These are phyloP conservation scores for Melanotaenia nigrans DNA, from an alignment of 2,797 vertebrate species.

Conservation along the genomic window DNA sequence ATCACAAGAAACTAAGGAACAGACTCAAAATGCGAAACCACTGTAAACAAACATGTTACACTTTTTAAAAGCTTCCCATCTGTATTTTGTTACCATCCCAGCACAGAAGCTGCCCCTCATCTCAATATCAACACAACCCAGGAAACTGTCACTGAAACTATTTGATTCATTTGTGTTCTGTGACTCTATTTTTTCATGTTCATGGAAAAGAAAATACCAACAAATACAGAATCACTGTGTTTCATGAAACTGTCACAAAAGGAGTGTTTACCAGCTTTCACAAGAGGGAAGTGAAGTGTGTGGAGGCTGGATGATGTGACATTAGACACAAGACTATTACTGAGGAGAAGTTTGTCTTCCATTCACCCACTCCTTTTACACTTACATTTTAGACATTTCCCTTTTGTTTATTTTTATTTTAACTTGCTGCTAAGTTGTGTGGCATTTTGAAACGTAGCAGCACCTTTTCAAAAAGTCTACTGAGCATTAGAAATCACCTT, in stretches of 20 bases:
- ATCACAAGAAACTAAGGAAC: neutral
- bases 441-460: neutral
- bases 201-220: neutral
- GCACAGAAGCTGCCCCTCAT: neutral
- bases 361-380: neutral
- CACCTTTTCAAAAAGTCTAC: neutral
- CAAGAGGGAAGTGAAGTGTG: neutral
- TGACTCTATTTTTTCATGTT: neutral
- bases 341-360: neutral
- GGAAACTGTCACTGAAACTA: neutral
- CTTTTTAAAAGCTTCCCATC: neutral
- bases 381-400: neutral
- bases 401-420: neutral
- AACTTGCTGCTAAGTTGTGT: neutral
- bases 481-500: neutral
- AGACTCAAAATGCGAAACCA: neutral
- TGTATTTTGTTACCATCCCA: neutral
- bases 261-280: neutral
- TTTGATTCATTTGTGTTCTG: neutral
- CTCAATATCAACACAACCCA: neutral
- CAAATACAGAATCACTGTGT: neutral
- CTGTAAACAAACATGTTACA: neutral
- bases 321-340: neutral
- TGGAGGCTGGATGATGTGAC: neutral
- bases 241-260: conserved; percentile 1